phyloP scores from a whole-genome alignment of 1,140 invertebrate genomes.

The Sinonovacula constricta region DNA sequence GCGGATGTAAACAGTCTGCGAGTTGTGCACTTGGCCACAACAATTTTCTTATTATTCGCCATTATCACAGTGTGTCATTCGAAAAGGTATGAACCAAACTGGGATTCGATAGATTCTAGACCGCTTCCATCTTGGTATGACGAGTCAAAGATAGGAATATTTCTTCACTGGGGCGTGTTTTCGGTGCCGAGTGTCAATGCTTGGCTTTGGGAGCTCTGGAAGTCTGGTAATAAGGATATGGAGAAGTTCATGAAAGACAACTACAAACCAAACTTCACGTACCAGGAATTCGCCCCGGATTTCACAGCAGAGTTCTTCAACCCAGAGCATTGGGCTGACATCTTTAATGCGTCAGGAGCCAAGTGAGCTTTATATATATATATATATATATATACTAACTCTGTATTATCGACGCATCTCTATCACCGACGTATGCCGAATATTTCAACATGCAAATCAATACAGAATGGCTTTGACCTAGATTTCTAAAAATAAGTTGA shows the following conservation, averaged over 20 bases:
- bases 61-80: slow-evolving; percentile 6
- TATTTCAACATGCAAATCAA: too few species aligned
- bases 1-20: too few species aligned
- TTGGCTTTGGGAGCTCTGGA: slow-evolving; percentile 70
- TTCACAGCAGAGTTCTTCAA: slow-evolving; percentile 66
- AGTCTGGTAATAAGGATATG: slow-evolving; percentile 7
- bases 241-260: slow-evolving; percentile 71
- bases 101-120: slow-evolving; percentile 75
- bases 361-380: too few species aligned
- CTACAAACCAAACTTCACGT: slow-evolving; percentile 68
- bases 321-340: slow-evolving; percentile 56
- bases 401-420: too few species aligned
- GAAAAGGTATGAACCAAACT: slow-evolving; percentile 61
- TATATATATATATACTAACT: too few species aligned
- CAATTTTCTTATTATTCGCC: too few species aligned
- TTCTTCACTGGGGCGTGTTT: slow-evolving; percentile 74
- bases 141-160: slow-evolving; percentile 79
- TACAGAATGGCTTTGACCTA: too few species aligned
- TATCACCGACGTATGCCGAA: too few species aligned
- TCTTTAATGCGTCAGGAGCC: slow-evolving; percentile 59
- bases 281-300: slow-evolving; percentile 62
- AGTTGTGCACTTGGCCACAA: too few species aligned
- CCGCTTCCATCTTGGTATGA: slow-evolving; percentile 78
- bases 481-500: too few species aligned
- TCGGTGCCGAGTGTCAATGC: slow-evolving; percentile 71